A percentile compares a stretch with the other conserved stretches of the same genome.
These are phyloP conservation scores for Casuarius casuarius DNA, from an alignment of 2,113 vertebrate species.

Conservation along the genomic window DNA sequence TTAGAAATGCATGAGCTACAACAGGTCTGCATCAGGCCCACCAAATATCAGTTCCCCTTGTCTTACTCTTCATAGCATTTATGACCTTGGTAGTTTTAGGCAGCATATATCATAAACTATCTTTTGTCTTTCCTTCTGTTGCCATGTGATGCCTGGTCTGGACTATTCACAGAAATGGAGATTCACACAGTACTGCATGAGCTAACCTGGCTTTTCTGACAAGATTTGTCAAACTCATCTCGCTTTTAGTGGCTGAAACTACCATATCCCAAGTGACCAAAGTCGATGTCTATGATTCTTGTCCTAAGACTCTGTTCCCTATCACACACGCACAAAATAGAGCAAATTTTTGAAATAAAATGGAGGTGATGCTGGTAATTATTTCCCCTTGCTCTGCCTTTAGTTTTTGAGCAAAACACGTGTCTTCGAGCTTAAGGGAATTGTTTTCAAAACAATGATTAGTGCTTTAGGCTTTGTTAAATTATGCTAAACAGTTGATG, in stretches of 20 bases:
- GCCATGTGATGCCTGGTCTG: neutral
- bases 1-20: neutral
- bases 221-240: neutral
- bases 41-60: neutral
- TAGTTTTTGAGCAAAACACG: too few species aligned
- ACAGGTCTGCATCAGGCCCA: neutral
- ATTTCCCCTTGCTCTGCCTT: too few species aligned
- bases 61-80: neutral
- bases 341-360: too few species aligned
- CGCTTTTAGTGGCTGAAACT: neutral
- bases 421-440: too few species aligned
- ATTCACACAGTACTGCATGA: neutral
- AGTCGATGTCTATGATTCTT: neutral
- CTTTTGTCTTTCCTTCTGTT: neutral
- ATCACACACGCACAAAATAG: too few species aligned
- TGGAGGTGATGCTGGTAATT: too few species aligned
- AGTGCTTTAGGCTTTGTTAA: too few species aligned
- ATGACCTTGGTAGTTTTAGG: neutral
- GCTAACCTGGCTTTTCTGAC: neutral
- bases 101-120: neutral
- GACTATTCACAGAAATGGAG: rapidly evolving
- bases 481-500: too few species aligned
- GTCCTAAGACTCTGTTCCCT: too few species aligned
- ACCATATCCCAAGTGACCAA: neutral
- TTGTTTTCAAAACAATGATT: too few species aligned